Evolutionary conservation across 2,113 vertebrate genomes (phyloP), one percentile per base, ranked within the genome.

Genomic region (Rhipidura dahli): DNA sequence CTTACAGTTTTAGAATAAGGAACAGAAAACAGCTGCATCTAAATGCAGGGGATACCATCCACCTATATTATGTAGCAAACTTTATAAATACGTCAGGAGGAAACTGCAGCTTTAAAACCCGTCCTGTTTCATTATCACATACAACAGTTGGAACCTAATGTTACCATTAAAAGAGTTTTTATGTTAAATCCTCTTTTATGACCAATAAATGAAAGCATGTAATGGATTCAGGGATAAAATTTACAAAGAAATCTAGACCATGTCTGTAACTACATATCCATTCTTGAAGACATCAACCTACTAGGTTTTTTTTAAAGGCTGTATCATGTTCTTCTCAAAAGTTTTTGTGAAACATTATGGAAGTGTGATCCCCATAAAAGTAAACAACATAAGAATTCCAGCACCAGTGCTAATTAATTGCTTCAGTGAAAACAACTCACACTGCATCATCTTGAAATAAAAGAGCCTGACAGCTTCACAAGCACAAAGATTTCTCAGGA

Each of bases 151-250:
- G 70, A 96, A 95, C 33, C 8, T 82, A 80, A 71, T 80, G 35
- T 80, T 94, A 96, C 77, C 92, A 85, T 90, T 96, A 87, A 83
- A 95, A 96, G 28, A 90, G 22, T 11, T 73, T 96, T 75, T 68
- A 93, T 78, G 75, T 69, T 76, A 96, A 94, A 96, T 71, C 42
- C 11, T 78, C 50, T 89, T 93, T 96, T 88, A 88, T 87, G 50
- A 71, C 8, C 21, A 79, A 57, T 68, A 94, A 89, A 83, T 53
- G 31, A 91, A 54, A 96, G 51, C 14, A 81, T 23, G 19, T 60
- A 93, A 96, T 87, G 23, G 35, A 70, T 92, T 92, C 92, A 81
- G 51, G 69, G 49, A 95, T 51, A 68, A 78, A 94, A 95, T 73
- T 90, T 85, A 80, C 13, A 26, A 76, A 66, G 84, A 95, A 92